Conservation (phyloP, 2,113 vertebrate species). For the Rhinopomastus cyanomelas region DNA sequence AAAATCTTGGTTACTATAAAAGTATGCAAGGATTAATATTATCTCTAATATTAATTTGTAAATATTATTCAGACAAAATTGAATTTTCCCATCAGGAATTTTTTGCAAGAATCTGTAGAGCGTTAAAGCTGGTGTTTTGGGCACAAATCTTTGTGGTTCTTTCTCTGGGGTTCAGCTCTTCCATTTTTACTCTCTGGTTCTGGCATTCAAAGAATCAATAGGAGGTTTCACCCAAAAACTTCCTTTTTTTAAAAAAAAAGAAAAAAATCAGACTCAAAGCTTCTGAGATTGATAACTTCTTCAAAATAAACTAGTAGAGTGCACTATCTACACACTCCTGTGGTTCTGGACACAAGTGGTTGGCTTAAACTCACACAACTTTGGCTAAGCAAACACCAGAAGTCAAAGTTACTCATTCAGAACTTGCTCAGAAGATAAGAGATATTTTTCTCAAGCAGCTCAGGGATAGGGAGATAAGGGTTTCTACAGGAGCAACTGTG, state of each 20-base stretch:
- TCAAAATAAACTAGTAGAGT: neutral
- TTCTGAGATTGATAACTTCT: neutral
- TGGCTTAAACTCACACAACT: neutral
- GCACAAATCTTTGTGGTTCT: neutral
- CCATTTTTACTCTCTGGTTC: neutral
- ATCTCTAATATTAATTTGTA: neutral
- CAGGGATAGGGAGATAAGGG: neutral
- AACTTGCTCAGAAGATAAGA: neutral
- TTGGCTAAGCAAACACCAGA: neutral
- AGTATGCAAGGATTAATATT: neutral
- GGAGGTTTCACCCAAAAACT: neutral
- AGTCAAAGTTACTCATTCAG: neutral
- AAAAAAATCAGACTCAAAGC: neutral
- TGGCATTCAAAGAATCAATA: neutral
- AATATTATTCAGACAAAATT: neutral
- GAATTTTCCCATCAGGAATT: neutral
- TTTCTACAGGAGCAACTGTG: neutral
- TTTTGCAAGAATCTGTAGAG: neutral
- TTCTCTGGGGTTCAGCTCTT: neutral
- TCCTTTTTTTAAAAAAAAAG: too few relatives aligned
- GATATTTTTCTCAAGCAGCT: neutral
- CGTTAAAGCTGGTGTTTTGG: neutral
- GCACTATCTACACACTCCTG: neutral
- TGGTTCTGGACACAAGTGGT: neutral
- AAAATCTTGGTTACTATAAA: neutral